Base-by-base conservation (phyloP, 2,888 invertebrate genomes). In the Dioctria rufipes region DNA sequence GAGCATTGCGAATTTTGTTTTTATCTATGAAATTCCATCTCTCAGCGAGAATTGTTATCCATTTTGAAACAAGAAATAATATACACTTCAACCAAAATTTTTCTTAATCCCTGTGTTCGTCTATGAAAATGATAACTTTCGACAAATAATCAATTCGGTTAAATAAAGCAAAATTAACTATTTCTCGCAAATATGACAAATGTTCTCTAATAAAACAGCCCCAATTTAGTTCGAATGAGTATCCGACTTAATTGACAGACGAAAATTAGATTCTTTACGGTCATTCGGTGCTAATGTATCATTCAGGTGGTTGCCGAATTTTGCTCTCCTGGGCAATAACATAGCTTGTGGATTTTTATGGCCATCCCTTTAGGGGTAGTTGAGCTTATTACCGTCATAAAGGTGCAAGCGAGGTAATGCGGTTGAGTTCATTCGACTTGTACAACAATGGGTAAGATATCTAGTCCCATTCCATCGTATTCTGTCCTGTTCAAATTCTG, bases 331-430 rank as follows among this genome's bases (percentile, higher is more conserved):
- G 73, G 60, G 49, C 58, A 73, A 73, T 73, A 73, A 42, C 58
- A 42, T 42, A 54, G 58, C 60, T 73, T 73, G 54, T 43, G 54
- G n/a, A 73, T 60, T 58, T 73, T 73, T 60, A 60, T 42, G 58
- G 42, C 39, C n/a, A 73, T 73, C 73, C 73, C 73, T 73, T 73
- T 54, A 60, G 60, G 73, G 73, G 42, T 60, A 60, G 60, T 73
- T 73, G 58, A 73, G 73, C 58, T 73, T 73, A 73, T 73, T 73
- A 60, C 73, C 40, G 73, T 58, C 13, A 42, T 73, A 73, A 73
- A 73, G 73, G 73, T 73, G 60, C 73, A 73, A 73, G 58, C 11
- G 25, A 25, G 25, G 25, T 11, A 40, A 42, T 58, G 40, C 60
- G 73, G 58, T 73, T 58, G 43, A 40, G 58, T 58, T 58, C 54